Conservation (phyloP, 2,113 vertebrate genomes). For the Lota lota region DNA sequence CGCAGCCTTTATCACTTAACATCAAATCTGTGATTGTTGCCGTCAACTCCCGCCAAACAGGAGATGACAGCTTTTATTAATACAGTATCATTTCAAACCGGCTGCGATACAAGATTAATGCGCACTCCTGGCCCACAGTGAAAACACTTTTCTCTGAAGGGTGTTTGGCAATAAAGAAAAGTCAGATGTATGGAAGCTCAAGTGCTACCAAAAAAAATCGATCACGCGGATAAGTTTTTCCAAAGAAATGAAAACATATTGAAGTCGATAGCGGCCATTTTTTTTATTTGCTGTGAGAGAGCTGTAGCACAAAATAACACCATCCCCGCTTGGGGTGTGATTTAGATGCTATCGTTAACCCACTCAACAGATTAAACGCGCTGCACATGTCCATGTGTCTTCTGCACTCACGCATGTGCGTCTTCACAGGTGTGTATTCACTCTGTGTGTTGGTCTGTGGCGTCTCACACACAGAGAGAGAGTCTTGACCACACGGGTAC, state of each 20-base stretch:
- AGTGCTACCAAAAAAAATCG: conserved; percentile 23
- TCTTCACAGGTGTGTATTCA: neutral
- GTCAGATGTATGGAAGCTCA: conserved; percentile 38
- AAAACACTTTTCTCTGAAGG: conserved; percentile 61
- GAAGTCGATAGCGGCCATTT: neutral
- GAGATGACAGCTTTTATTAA: conserved; percentile 67
- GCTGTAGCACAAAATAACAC: conserved; percentile 1
- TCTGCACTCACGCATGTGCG: neutral
- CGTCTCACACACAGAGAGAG: too few relatives aligned
- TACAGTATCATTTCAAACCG: conserved; percentile 58
- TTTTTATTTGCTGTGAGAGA: neutral
- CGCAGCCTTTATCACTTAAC: conserved; percentile 55
- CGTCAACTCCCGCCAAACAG: conserved; percentile 39
- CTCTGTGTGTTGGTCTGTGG: conserved; percentile 21
- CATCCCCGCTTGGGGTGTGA: neutral
- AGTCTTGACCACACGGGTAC: conserved; percentile 16
- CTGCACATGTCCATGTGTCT: neutral
- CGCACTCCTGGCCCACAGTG: conserved; percentile 30
- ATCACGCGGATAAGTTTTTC: conserved; percentile 17
- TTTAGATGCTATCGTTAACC: neutral
- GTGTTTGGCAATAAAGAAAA: conserved; percentile 58
- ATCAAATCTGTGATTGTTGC: conserved; percentile 54
- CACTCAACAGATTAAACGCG: neutral
- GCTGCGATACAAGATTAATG: conserved; percentile 57
- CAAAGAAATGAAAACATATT: conserved; percentile 2